Evolutionary conservation across 2,888 invertebrate genomes (phyloP).

Genomic region (Hecatera dysodea): DNA sequence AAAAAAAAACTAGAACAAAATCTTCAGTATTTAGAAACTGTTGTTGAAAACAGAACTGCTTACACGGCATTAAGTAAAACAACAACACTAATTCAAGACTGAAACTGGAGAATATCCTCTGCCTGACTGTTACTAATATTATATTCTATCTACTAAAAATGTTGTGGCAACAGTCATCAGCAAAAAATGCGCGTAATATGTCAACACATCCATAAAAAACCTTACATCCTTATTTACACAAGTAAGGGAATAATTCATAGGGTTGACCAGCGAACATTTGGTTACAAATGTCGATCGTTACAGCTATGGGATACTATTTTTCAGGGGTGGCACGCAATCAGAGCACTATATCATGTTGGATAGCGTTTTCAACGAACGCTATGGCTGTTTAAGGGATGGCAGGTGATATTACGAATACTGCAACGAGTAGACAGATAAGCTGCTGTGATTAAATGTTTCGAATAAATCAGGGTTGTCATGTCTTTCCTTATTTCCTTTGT

Average conservation of each 20-base stretch:
- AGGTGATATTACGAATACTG: slow-evolving; percentile 72
- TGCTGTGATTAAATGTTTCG: slow-evolving; percentile 70
- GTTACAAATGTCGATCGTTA: slow-evolving; percentile 72
- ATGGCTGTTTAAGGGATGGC: slow-evolving; percentile 69
- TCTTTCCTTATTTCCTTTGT: slow-evolving; percentile 36
- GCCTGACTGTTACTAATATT: too few species aligned
- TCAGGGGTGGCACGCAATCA: slow-evolving; percentile 67
- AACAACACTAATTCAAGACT: too few species aligned
- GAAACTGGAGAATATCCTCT: too few species aligned
- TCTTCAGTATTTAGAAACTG: not conserved
- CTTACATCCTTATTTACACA: slow-evolving; percentile 46
- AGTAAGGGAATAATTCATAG: slow-evolving; percentile 58
- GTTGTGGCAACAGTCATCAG: not conserved
- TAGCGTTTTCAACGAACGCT: slow-evolving; percentile 71
- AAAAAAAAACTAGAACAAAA: not conserved
- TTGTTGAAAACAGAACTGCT: not conserved
- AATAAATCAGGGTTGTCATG: slow-evolving; percentile 66
- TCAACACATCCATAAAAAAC: slow-evolving; percentile 34
- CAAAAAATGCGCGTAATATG: slow-evolving; percentile 20
- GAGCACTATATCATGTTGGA: slow-evolving; percentile 70
- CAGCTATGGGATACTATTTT: slow-evolving; percentile 63
- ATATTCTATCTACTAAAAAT: not conserved
- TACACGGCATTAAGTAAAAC: too few species aligned
- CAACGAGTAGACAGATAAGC: slow-evolving; percentile 71
- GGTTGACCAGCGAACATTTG: slow-evolving; percentile 63